A percentile compares a stretch with the other conserved stretches of the same genome.
Conservation (phyloP, 2,888 invertebrate genomes). For the Tanypteryx hageni region DNA sequence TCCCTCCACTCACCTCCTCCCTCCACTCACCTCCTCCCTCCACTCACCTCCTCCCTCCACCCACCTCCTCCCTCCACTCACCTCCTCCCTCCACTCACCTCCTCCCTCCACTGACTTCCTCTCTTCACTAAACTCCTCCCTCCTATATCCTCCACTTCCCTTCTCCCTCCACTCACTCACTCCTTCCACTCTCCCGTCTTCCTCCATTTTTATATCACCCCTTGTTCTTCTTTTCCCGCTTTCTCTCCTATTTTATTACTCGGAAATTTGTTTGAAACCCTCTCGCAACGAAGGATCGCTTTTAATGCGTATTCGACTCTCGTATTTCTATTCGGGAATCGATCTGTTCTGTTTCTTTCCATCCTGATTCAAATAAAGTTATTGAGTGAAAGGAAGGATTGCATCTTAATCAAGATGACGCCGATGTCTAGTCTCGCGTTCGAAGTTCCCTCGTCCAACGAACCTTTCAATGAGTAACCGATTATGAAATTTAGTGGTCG, state of each 20-base stretch:
- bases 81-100: not conserved
- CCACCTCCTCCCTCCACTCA: not conserved
- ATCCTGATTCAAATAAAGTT: no score
- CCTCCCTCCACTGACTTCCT: not conserved
- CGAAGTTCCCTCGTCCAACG: no score
- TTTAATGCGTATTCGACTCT: no score
- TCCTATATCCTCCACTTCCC: not conserved
- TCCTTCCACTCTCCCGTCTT: not conserved
- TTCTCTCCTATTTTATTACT: not conserved
- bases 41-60: not conserved
- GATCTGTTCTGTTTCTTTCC: no score
- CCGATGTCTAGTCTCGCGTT: no score
- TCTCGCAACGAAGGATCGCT: not conserved
- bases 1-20: no score
- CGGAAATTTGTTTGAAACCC: not conserved
- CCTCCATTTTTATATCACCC: not conserved
- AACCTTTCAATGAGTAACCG: no score
- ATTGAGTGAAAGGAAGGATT: no score
- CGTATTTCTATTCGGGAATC: no score
- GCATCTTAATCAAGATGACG: no score
- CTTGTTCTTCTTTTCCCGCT: not conserved
- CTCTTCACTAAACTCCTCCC: not conserved
- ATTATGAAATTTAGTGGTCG: no score
- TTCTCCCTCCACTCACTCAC: not conserved
- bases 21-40: not conserved